Conservation (phyloP, 2,797 vertebrate species). For the Gambusia yucatana region DNA sequence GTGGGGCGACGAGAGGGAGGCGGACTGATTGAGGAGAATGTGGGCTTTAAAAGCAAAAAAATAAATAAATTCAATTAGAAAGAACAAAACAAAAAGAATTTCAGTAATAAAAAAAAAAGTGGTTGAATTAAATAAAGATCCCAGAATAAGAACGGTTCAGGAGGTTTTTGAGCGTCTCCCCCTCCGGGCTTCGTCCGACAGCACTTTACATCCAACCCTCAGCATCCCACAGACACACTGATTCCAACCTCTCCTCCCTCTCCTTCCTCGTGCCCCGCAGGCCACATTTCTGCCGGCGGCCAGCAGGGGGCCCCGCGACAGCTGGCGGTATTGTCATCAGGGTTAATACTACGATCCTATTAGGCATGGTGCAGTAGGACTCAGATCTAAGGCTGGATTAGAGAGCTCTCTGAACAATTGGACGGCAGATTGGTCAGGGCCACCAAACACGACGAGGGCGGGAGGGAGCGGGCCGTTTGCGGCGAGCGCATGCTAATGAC, state of each 20-base stretch:
- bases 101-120: neutral
- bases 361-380: constrained; percentile 74
- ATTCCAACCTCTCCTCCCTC: constrained; percentile 44
- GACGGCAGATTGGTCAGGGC: constrained; percentile 75
- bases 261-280: constrained; percentile 14
- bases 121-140: constrained; percentile 41
- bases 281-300: constrained; percentile 50
- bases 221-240: constrained; percentile 54
- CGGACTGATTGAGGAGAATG: constrained; percentile 4
- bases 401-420: constrained; percentile 91
- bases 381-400: constrained; percentile 92
- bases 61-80: neutral
- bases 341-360: constrained; percentile 87
- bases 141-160: constrained; percentile 57
- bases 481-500: neutral
- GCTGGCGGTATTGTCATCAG: constrained; percentile 81
- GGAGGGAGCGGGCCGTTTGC: constrained; percentile 18
- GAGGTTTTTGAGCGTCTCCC: constrained; percentile 17
- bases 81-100: neutral
- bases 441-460: constrained; percentile 28
- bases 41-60: constrained; percentile 2
- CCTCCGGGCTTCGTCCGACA: constrained; percentile 45
- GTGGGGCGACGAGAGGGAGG: constrained; percentile 15
- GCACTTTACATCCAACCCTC: constrained; percentile 64
- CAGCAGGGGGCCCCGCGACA: constrained; percentile 83